Evolutionary conservation across 53 echinoderm and acorn worm species (phyloP), one percentile per base, ranked within the genome.

Genomic region (Crossaster papposus): DNA sequence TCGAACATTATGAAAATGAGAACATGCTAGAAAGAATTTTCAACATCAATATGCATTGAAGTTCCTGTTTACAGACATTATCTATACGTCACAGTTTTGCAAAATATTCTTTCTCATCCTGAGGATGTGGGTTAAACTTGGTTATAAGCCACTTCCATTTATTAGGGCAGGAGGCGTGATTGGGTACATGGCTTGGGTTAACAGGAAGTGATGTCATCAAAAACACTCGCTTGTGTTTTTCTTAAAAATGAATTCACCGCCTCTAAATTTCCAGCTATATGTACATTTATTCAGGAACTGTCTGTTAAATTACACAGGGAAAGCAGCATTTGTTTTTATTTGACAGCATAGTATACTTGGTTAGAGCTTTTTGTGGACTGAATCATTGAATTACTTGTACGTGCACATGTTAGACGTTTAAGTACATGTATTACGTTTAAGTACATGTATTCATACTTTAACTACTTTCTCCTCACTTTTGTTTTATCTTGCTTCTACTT

Each of bases 71-170:
- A 62, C 2, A 20, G 3, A 18, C 12, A 24, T 68, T 68, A 23
- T 68, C 20, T n/a, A 68, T 13, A n/a, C 68, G 22, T 28, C 3
- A 18, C 68, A 2, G n/a, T 68, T 68, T 23, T 58, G 6, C 12
- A 58, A 3, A 2, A 18, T 58, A 28, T 30, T 14, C 71, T 15
- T 18, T 17, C 14, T 5, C 75, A 30, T 74, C 75, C 75, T 36
- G 3, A 74, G 75, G 75, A 74, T 35, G 36, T 74, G 20, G 36
- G 75, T 36, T 36, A 33, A 33, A 74, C 36, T 74, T 74, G 0
- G 34, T 74, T 33, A 74, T 74, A 35, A 13, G 75, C 75, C 13
- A 74, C 75, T 74, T 74, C 75, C 75, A 74, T 36, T 13, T 74
- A 35, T 33, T 35, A 18, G 75, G 75, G 30, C 36, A 68, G 68